Conservation (phyloP, 1,140 invertebrate species). For the Triops longicaudatus region DNA sequence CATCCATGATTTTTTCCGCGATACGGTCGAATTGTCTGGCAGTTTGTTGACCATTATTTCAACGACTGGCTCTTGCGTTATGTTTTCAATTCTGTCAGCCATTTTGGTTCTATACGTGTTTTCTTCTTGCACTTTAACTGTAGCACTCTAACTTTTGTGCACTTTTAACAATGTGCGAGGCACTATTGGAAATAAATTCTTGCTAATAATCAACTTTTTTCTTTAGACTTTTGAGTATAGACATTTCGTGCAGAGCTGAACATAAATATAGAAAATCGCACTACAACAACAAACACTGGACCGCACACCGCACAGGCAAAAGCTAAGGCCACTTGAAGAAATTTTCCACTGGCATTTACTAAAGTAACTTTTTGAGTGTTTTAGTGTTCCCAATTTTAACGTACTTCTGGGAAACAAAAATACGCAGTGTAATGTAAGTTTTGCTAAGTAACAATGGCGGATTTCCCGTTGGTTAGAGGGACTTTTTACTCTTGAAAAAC, state of each 20-base stretch:
- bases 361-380: too few relatives aligned
- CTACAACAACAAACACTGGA: background rate
- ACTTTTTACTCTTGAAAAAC: too few relatives aligned
- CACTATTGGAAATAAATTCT: background rate
- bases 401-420: too few relatives aligned
- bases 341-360: too few relatives aligned
- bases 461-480: too few relatives aligned
- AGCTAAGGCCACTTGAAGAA: background rate
- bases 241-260: background rate
- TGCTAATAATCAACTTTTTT: background rate
- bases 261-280: background rate
- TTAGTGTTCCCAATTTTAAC: too few relatives aligned
- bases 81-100: background rate
- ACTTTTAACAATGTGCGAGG: background rate
- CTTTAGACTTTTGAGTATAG: background rate
- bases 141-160: background rate
- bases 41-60: background rate
- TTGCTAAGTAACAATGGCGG: background rate
- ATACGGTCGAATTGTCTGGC: background rate
- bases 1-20: background rate
- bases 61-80: background rate
- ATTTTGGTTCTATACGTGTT: background rate
- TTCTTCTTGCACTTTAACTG: background rate
- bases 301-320: background rate
- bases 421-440: background rate